These are phyloP conservation scores for Ommatoiulus sabulosus DNA, from an alignment of 2,888 invertebrate genomes.

Conservation along the genomic window DNA sequence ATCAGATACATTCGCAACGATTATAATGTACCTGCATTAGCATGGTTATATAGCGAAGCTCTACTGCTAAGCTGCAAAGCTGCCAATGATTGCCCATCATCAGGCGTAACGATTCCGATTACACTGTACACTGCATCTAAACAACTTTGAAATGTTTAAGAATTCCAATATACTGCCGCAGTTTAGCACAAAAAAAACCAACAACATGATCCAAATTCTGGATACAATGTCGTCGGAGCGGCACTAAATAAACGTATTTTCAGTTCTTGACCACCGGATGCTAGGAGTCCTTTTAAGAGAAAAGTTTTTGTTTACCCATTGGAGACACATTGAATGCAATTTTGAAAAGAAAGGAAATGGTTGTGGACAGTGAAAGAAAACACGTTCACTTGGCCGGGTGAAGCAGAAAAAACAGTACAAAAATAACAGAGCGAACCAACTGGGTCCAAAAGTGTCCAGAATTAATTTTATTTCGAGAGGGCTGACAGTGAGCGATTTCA, in stretches of 20 bases:
- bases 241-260: background rate
- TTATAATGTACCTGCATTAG: too few relatives aligned
- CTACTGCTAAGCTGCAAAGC: background rate
- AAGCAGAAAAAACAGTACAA: conserved; percentile 19
- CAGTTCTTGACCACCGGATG: background rate
- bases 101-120: background rate
- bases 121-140: background rate
- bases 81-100: background rate
- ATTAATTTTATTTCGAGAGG: conserved; percentile 41
- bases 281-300: conserved; percentile 2
- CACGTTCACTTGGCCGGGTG: background rate
- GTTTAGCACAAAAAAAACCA: background rate
- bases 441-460: conserved; percentile 20
- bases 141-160: background rate
- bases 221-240: background rate
- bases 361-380: background rate
- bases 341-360: conserved; percentile 26
- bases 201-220: background rate
- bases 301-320: conserved; percentile 45
- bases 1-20: too few relatives aligned
- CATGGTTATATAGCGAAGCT: background rate
- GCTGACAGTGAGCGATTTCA: conserved; percentile 38
- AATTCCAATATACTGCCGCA: background rate
- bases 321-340: conserved; percentile 24
- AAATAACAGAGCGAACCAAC: conserved; percentile 24